phyloP scores from a whole-genome alignment of 2,113 vertebrate genomes.

The Stegostoma tigrinum region DNA sequence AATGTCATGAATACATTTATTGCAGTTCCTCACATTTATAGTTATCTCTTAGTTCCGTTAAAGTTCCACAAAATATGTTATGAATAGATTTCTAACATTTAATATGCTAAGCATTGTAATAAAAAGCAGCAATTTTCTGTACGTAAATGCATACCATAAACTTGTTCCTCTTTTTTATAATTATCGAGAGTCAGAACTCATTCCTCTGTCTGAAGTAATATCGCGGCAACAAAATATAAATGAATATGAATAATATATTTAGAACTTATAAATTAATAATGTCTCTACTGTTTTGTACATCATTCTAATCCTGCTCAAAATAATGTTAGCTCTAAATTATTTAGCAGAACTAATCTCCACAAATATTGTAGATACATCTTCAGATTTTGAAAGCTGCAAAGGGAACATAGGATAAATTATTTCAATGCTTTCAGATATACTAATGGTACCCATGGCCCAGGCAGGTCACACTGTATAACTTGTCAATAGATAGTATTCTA shows the following conservation, averaged over 20 bases:
- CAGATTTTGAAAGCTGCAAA: neutral
- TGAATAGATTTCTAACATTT: neutral
- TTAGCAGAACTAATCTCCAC: neutral
- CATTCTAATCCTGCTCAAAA: neutral
- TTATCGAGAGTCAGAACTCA: neutral
- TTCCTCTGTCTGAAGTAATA: neutral
- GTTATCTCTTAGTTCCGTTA: neutral
- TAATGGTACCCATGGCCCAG: neutral
- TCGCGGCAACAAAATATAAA: neutral
- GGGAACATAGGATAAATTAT: neutral
- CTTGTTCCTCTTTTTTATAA: too few species aligned
- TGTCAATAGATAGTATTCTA: neutral
- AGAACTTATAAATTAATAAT: neutral
- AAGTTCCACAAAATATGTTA: neutral
- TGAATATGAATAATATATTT: neutral
- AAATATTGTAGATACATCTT: neutral
- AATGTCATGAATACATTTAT: neutral
- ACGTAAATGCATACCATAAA: neutral
- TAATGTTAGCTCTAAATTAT: neutral
- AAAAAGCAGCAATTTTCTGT: neutral
- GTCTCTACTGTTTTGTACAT: neutral
- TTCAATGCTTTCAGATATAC: neutral
- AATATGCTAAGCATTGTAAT: neutral
- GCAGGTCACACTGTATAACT: neutral
- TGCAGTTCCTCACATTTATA: neutral